phyloP scores from a whole-genome alignment of 1,140 invertebrate genomes.

The Centruroides sculpturatus region DNA sequence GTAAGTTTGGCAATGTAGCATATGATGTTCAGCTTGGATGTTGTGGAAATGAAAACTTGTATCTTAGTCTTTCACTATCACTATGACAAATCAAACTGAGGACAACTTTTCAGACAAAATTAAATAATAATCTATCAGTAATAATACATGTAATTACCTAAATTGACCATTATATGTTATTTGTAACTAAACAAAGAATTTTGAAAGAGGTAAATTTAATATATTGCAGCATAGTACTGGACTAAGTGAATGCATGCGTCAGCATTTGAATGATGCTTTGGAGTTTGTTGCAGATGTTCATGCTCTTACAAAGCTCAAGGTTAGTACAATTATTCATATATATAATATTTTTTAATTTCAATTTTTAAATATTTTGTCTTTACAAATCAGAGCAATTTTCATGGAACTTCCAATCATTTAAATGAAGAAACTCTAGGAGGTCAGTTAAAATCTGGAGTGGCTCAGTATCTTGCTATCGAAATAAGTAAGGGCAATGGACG shows the following conservation, averaged over 20 bases:
- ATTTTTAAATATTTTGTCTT: conserved; percentile 17
- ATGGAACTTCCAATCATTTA: conserved; percentile 56
- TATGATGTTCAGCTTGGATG: too few relatives aligned
- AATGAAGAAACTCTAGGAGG: conserved; percentile 91
- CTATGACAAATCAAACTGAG: too few relatives aligned
- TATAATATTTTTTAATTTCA: too few relatives aligned
- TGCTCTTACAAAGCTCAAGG: conserved; percentile 91
- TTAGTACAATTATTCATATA: conserved; percentile 26
- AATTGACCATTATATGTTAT: background rate
- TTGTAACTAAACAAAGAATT: background rate
- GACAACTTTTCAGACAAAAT: too few relatives aligned
- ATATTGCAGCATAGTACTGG: conserved; percentile 45
- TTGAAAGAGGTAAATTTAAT: too few relatives aligned
- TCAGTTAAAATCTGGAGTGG: conserved; percentile 83
- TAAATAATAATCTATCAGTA: too few relatives aligned
- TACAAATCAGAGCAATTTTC: conserved; percentile 52
- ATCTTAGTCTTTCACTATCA: too few relatives aligned
- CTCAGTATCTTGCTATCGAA: conserved; percentile 88
- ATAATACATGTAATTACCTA: background rate
- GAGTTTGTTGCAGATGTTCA: conserved; percentile 95
- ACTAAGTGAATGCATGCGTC: conserved; percentile 80
- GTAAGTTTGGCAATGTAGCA: too few relatives aligned
- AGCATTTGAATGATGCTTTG: conserved; percentile 80
- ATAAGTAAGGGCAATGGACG: conserved; percentile 70
- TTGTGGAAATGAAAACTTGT: too few relatives aligned